Conservation (phyloP, 2,888 invertebrate species). For the Ametastegia equiseti region DNA sequence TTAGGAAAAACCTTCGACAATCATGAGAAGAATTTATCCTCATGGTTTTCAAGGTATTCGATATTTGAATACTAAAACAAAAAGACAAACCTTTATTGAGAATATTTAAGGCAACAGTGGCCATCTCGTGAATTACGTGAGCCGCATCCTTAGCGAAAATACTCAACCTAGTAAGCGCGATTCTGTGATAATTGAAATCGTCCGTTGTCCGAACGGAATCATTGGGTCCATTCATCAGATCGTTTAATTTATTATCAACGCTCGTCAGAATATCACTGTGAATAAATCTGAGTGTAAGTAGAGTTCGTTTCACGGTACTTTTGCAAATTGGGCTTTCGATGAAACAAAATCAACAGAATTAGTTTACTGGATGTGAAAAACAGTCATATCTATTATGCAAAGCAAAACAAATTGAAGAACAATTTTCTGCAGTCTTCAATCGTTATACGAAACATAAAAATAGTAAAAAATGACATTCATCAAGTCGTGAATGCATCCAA, state of each 20-base stretch:
- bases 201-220: not conserved
- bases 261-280: constrained; percentile 7
- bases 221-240: not conserved
- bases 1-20: not conserved
- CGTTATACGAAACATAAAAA: not conserved
- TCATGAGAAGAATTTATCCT: not conserved
- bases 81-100: constrained; percentile 51
- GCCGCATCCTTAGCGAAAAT: not conserved
- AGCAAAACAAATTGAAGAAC: not conserved
- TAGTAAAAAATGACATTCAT: not conserved
- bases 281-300: not conserved
- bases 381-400: not conserved
- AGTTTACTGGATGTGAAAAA: not conserved
- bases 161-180: not conserved
- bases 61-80: constrained; percentile 51
- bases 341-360: not conserved
- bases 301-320: not conserved
- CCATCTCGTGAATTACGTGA: constrained; percentile 59
- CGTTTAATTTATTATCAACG: constrained; percentile 16
- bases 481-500: not conserved
- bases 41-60: not conserved
- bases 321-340: not conserved
- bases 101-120: constrained; percentile 45
- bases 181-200: not conserved
- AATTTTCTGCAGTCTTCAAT: too few species aligned